Conservation (phyloP, 2,888 invertebrate species). For the Latheticus oryzae region DNA sequence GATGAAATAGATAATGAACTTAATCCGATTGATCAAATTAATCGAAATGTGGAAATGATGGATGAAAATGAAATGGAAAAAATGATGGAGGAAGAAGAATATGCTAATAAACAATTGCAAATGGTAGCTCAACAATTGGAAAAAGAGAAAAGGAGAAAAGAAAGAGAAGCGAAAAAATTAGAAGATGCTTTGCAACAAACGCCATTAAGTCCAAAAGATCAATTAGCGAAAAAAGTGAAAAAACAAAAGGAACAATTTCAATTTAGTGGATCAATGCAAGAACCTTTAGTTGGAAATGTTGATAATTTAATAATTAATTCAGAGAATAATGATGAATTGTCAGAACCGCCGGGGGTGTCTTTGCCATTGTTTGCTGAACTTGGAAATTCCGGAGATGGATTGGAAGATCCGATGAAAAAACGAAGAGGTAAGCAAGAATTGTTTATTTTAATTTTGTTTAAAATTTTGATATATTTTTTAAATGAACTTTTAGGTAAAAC, state of each 20-base stretch:
- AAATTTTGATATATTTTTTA: conserved; percentile 16
- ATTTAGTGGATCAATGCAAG: conserved; percentile 40
- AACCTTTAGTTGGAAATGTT: conserved; percentile 53
- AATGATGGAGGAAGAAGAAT: conserved; percentile 75
- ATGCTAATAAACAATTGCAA: conserved; percentile 69
- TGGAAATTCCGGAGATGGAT: conserved; percentile 48
- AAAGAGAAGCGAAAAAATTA: conserved; percentile 64
- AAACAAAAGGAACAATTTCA: conserved; percentile 29
- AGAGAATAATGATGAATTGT: conserved; percentile 58
- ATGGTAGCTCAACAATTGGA: conserved; percentile 67
- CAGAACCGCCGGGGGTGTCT: conserved; percentile 61
- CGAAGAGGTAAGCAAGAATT: conserved; percentile 61
- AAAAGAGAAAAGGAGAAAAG: conserved; percentile 69
- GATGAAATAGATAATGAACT: conserved; percentile 47
- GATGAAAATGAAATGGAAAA: conserved; percentile 62
- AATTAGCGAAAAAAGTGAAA: conserved; percentile 56
- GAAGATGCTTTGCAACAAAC: conserved; percentile 3
- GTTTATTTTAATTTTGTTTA: neutral
- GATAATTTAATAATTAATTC: conserved; percentile 51
- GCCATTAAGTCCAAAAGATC: conserved; percentile 56
- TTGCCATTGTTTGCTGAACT: conserved; percentile 59
- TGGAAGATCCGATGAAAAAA: conserved; percentile 60
- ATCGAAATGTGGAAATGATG: conserved; percentile 65
- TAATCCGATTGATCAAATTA: conserved; percentile 64
- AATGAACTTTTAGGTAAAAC: conserved; percentile 47